These are phyloP conservation scores for Vannuccia rotundouncinata DNA, from an alignment of 2,888 invertebrate genomes.

Conservation along the genomic window DNA sequence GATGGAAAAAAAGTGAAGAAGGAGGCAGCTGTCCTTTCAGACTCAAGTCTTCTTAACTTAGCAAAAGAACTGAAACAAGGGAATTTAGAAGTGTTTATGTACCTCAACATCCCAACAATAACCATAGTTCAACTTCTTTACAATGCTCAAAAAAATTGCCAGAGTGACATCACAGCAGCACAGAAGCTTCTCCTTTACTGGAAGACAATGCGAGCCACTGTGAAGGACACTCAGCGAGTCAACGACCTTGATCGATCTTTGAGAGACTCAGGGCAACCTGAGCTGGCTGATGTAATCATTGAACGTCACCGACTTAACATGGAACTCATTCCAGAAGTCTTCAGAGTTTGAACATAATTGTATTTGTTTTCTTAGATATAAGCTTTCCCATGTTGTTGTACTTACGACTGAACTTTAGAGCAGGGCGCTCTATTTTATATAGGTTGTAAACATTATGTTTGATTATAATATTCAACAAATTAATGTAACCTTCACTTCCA, in stretches of 20 bases:
- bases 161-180: constrained; percentile 6
- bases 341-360: constrained; percentile 9
- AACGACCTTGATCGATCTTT: constrained; percentile 39
- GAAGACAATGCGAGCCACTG: constrained; percentile 38
- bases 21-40: constrained; percentile 40
- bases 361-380: not conserved
- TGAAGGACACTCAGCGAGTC: constrained; percentile 40
- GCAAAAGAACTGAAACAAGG: constrained; percentile 37
- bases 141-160: constrained; percentile 5
- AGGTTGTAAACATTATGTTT: too few species aligned
- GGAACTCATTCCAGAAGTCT: constrained; percentile 38
- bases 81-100: constrained; percentile 36
- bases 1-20: constrained; percentile 38
- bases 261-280: constrained; percentile 33
- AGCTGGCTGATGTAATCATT: constrained; percentile 38
- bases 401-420: too few species aligned
- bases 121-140: constrained; percentile 23
- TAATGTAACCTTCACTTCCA: too few species aligned
- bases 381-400: too few species aligned
- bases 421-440: too few species aligned
- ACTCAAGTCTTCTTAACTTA: constrained; percentile 38
- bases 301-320: constrained; percentile 39
- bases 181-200: constrained; percentile 37
- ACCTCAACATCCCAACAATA: constrained; percentile 39
- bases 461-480: too few species aligned